Conservation (phyloP, 2,888 invertebrate genomes). For the Zele albiditarsus region DNA sequence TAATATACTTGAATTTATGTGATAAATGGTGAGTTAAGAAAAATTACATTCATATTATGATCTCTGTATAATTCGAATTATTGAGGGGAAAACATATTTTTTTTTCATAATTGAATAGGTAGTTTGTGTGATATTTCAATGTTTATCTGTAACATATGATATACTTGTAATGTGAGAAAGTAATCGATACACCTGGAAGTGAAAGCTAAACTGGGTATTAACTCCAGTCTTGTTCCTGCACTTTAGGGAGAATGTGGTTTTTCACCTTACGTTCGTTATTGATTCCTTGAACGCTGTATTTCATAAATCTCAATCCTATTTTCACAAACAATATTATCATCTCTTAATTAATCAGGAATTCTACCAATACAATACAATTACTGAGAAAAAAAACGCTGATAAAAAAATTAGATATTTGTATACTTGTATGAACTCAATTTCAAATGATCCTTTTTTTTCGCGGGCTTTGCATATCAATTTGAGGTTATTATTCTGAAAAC, state of each 20-base stretch:
- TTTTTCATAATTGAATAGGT: neutral
- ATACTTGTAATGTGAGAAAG: neutral
- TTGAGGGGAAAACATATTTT: neutral
- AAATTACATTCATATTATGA: neutral
- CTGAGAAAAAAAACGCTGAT: too few species aligned
- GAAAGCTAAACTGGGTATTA: slow-evolving; percentile 26
- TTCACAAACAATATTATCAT: neutral
- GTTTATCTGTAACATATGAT: neutral
- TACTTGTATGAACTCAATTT: neutral
- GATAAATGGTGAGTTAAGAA: neutral
- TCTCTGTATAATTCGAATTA: neutral
- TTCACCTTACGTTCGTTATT: slow-evolving; percentile 18
- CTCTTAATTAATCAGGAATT: neutral
- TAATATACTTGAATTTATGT: neutral
- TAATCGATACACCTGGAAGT: slow-evolving; percentile 20
- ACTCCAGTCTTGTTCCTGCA: neutral
- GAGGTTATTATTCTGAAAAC: neutral
- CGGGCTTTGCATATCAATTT: neutral
- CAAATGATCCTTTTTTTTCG: neutral
- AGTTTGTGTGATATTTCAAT: neutral
- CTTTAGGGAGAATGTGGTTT: slow-evolving; percentile 18
- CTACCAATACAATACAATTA: neutral
- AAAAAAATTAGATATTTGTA: neutral
- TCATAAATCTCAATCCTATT: neutral
- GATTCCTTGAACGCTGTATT: neutral